These are phyloP conservation scores for Leucosticte australis DNA, from an alignment of 2,113 vertebrate genomes.

Conservation along the genomic window DNA sequence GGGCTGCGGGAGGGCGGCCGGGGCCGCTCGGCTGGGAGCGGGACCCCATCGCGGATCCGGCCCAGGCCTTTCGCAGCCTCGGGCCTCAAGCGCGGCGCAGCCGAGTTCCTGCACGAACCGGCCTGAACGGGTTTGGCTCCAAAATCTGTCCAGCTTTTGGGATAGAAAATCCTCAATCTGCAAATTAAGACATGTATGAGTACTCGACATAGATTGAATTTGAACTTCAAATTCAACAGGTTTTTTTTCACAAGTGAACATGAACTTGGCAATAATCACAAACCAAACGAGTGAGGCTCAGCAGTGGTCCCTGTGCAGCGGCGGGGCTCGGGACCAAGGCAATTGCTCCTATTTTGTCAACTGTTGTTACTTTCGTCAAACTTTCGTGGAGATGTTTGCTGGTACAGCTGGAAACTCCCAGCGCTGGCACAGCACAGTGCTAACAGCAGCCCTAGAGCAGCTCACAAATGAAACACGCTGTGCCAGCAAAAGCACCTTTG, in stretches of 20 bases:
- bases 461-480: rapidly evolving
- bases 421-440: rapidly evolving
- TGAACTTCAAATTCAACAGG: neutral
- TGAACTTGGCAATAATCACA: neutral
- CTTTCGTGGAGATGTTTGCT: neutral
- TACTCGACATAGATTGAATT: too few relatives aligned
- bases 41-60: neutral
- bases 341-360: neutral
- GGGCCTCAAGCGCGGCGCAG: rapidly evolving
- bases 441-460: rapidly evolving
- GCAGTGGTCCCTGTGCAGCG: too few relatives aligned
- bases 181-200: too few relatives aligned
- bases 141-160: rapidly evolving
- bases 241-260: neutral
- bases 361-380: neutral
- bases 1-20: neutral
- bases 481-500: neutral
- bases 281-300: neutral
- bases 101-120: too few relatives aligned
- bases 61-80: neutral
- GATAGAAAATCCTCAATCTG: rapidly evolving
- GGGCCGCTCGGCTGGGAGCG: neutral
- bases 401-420: neutral
- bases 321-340: neutral
- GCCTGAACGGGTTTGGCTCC: neutral